Percentiles rank a stretch among this genome's conserved stretches.
Conservation (phyloP, 2,113 vertebrate species). For the Benitochromis conjunctus region DNA sequence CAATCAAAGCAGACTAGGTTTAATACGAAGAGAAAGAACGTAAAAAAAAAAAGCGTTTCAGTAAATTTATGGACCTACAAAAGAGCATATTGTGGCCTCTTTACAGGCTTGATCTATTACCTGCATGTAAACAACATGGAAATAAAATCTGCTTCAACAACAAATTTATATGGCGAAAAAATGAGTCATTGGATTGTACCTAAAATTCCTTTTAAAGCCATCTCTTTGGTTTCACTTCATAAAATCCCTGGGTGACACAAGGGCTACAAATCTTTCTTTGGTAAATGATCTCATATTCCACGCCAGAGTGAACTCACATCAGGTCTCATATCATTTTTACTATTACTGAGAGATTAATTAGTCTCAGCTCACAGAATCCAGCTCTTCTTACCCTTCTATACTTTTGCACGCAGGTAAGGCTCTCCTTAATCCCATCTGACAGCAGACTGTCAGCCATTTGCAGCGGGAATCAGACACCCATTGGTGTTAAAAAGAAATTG, state of each 20-base stretch:
- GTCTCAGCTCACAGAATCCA: constrained; percentile 1
- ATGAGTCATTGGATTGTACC: neutral
- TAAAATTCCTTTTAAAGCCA: neutral
- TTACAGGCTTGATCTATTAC: neutral
- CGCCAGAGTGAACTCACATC: constrained; percentile 14
- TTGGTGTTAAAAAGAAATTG: constrained; percentile 37
- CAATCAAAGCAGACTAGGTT: neutral
- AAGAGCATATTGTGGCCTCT: neutral
- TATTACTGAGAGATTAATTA: constrained; percentile 39
- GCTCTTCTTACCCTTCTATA: neutral
- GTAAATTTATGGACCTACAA: neutral
- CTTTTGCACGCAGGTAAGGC: constrained; percentile 19
- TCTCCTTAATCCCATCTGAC: constrained; percentile 42
- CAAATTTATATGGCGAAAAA: neutral
- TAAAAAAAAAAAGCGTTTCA: neutral
- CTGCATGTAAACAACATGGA: neutral
- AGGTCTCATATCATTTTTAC: constrained; percentile 20
- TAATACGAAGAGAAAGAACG: neutral
- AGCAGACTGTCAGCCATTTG: constrained; percentile 55
- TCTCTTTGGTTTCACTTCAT: neutral
- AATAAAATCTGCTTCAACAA: neutral
- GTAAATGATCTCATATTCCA: constrained; percentile 35
- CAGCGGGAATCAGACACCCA: constrained; percentile 20
- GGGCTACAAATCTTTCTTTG: constrained; percentile 2
- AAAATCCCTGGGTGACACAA: neutral